Evolutionary conservation across 2,797 vertebrate genomes (phyloP), one percentile per base, ranked within the genome.

Genomic region (Ibycter americanus): DNA sequence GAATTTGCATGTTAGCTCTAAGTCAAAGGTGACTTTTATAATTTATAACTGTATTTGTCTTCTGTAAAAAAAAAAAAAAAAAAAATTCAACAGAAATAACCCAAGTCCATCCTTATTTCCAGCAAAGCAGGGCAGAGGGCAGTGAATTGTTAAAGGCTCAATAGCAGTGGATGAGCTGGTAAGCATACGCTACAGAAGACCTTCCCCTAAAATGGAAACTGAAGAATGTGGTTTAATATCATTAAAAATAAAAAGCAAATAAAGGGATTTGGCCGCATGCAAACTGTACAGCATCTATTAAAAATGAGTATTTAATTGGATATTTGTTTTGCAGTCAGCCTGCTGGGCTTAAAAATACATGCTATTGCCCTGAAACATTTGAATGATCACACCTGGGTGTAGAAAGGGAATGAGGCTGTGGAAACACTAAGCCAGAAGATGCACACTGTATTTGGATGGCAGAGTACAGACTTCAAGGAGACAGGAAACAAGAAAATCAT

Each of bases 291-390:
- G 42, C 54, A n/a, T 76, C 80, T 79, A 54, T 89, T 68, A 61
- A 79, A 95, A 95, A 22, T 5, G 38, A 82, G 34, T 31, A 22
- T 72, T 92, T 96, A 89, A 92, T 62, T 79, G 72, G 83, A 11
- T 88, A 17, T 93, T 95, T 96, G 62, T 68, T 96, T 92, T 87
- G 34, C 58, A 62, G 77, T 49, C 70, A 87, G 70, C 34, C 47
- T 34, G 2, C 27, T 12, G 31, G 10, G 21, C 46, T 94, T 88
- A 86, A 91, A 95, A 78, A 74, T 36, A 14, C n/a, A n/a, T 46
- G 3, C 6, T 59, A 4, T n/a, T 79, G 34, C 62, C 54, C 19
- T 72, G 80, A 67, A 77, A 56, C 22, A 8, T 40, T 80, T 49
- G 36, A 65, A 32, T 42, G 23, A 62, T 87, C 73, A 55, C 15